Base-by-base conservation (phyloP, 2,113 vertebrate genomes). In the Aplodontia rufa region DNA sequence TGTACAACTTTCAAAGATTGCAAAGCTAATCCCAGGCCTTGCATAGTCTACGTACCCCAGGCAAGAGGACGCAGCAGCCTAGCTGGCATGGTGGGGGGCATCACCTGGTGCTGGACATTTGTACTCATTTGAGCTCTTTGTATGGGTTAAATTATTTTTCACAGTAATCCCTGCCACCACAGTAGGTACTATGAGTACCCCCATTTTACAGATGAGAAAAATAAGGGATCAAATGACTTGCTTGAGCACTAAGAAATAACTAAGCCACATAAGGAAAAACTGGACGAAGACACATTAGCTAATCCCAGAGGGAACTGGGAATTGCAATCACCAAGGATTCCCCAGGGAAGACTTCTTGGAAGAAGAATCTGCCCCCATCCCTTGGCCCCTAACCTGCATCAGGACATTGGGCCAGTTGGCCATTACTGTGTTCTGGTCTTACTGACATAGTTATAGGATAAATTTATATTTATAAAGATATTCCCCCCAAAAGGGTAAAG, bases 121-220 rank as follows among this genome's bases (percentile, higher is more conserved):
- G 47, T 11, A 42, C 11, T 47, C 22, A 9, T 55, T 69, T 80
- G 12, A 17, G 32, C 0, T 11, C 58, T 84, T 85, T 53, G 8
- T 5, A n/a, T 1, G 14, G 4, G 28, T 8, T 3, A 1, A 6
- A 42, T 76, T 60, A 12, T 37, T 55, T 68, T 84, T 82, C 26
- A 60, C 51, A 40, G 17, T 8, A 4, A 24, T 1, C 16, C 42
- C 30, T 32, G n/a, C n/a, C n/a, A n/a, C n/a, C 3, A 14, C 66
- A n/a, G 22, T 8, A 78, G 37, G 55, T 51, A 17, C 14, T 10
- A 0, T 28, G 26, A 19, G 40, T 28, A n/a, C 30, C 5, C 55
- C 91, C 89, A 83, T 80, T 93, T 82, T 71, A 89, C 45, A 55
- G 95, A 66, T 60, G 45, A 51, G 80, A 83, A 91, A 83, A 80